Base-by-base conservation (phyloP, 2,797 vertebrate genomes). In the Pogonophryne albipinna region DNA sequence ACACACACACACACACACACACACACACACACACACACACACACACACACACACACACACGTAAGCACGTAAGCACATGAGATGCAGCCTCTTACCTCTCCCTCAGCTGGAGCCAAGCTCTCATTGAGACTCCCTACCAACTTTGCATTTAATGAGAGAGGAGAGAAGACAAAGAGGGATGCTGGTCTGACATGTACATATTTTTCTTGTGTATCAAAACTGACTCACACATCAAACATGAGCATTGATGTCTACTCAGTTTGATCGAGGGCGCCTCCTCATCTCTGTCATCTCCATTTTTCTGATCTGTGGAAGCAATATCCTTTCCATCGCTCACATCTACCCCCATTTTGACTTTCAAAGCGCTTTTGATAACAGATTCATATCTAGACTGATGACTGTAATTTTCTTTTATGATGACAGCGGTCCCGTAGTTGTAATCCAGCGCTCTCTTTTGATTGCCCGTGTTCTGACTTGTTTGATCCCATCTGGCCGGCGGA, bases 81-180 rank as follows among this genome's bases (percentile, higher is more conserved):
- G 75, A 90, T 81, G 85, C 86, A 90, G 86, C 87, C 74, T 89
- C 95, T 96, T 95, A 95, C 95, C 95, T 96, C 92, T 76, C 92
- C 90, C 90, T 94, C 91, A 90, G 91, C 79, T 82, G 89, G 83
- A 93, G 93, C 93, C 94, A 95, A 93, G 89, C 90, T 85, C 87
- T 95, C 94, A 95, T 92, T 93, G 88, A 94, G 90, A 86, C 80
- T 93, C 85, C 95, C 94, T 94, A 95, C 82, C 94, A 95, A 94
- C 95, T 96, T 95, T 90, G 93, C 92, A 91, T 93, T 93, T 91
- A 92, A 84, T 92, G 87, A 94, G 89, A 94, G 86, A 91, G 86
- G 91, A 94, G 88, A 94, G 68, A 94, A 93, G 89, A 94, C 87
- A 91, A 87, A 92, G 87, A 92, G 78, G 79, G 80, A 88, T 56